A percentile compares a stretch with the other conserved stretches of the same genome.
phyloP scores from a whole-genome alignment of 2,888 invertebrate species.

The Pseudoips prasinana region DNA sequence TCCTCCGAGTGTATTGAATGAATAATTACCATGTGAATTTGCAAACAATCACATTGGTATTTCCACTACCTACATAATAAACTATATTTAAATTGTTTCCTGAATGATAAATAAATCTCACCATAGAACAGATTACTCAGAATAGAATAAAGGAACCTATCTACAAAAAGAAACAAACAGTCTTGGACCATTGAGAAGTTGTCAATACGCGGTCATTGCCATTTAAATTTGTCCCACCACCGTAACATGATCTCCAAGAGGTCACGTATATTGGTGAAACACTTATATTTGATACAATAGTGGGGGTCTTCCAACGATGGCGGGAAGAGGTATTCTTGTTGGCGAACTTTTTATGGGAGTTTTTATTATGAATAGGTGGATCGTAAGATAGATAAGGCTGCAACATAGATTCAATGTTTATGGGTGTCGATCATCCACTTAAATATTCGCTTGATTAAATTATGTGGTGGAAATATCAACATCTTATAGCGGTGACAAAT shows the following conservation, averaged over 20 bases:
- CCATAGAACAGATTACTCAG: no score
- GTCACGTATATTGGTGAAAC: conserved; percentile 27
- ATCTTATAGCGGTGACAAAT: no score
- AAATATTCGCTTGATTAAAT: background rate
- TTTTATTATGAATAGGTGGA: conserved; percentile 10
- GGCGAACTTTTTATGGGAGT: conserved; percentile 29
- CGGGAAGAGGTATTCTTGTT: conserved; percentile 22
- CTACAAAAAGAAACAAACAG: no score
- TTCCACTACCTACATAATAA: no score
- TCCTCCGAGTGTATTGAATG: no score
- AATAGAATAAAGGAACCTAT: no score
- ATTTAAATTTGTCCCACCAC: conserved; percentile 49
- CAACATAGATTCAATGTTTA: conserved; percentile 18
- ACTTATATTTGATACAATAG: background rate
- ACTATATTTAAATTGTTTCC: no score
- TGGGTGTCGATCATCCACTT: conserved; percentile 8
- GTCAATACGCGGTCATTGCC: conserved; percentile 58
- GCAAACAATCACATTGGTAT: no score
- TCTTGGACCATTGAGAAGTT: no score
- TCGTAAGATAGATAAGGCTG: background rate
- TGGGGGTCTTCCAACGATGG: conserved; percentile 30
- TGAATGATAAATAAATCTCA: no score
- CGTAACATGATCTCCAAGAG: conserved; percentile 27
- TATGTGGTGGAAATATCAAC: no score
- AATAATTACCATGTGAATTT: no score